Evolutionary conservation across 2,888 invertebrate genomes (phyloP).

Genomic region (Torymus tubicola): DNA sequence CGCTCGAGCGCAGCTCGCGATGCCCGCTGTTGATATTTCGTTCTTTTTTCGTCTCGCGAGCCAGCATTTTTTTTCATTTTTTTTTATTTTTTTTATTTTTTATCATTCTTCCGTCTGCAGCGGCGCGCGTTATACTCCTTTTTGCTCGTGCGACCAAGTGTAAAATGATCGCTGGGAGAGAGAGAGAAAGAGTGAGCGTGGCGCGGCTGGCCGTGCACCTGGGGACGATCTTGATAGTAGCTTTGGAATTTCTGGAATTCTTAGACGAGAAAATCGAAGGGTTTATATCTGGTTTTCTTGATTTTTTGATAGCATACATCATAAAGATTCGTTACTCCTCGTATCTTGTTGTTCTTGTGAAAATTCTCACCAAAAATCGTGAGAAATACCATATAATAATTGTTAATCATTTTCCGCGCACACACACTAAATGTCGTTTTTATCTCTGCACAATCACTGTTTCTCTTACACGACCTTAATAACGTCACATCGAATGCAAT

Average conservation of each 20-base stretch:
- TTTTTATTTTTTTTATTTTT: constrained; percentile 25
- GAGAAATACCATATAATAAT: too few relatives aligned
- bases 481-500: too few relatives aligned
- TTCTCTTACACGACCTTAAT: too few relatives aligned
- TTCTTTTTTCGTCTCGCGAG: constrained; percentile 43
- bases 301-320: constrained; percentile 13
- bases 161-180: constrained; percentile 44
- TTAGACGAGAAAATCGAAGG: constrained; percentile 27
- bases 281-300: constrained; percentile 17
- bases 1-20: constrained; percentile 23
- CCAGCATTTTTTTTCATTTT: not conserved
- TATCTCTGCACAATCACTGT: too few relatives aligned
- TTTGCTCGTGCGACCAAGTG: constrained; percentile 20
- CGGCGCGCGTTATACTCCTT: not conserved
- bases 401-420: too few relatives aligned
- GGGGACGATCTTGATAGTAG: constrained; percentile 46
- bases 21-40: constrained; percentile 42
- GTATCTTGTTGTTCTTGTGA: too few relatives aligned
- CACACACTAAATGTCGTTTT: too few relatives aligned
- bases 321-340: too few relatives aligned
- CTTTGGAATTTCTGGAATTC: constrained; percentile 42
- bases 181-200: not conserved
- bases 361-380: too few relatives aligned
- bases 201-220: constrained; percentile 26
- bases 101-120: constrained; percentile 5